Conservation (phyloP, 2,888 invertebrate genomes). For the Dryadula phaetusa region DNA sequence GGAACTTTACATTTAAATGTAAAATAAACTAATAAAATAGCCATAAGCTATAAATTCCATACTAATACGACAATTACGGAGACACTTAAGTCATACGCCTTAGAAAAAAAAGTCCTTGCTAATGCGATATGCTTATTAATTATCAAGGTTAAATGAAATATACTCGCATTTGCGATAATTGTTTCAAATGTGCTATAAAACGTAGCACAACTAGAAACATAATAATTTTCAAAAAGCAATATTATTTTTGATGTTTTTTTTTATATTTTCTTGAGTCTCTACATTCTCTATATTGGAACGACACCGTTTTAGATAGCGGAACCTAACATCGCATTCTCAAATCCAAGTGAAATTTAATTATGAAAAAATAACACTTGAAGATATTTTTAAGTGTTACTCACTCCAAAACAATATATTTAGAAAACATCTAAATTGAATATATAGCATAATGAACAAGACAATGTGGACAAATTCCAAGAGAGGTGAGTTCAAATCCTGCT, state of each 20-base stretch:
- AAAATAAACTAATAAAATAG: conserved; percentile 10
- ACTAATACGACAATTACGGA: not conserved
- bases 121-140: conserved; percentile 9
- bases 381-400: too few relatives aligned
- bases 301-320: too few relatives aligned
- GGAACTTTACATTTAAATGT: conserved; percentile 2
- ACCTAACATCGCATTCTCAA: too few relatives aligned
- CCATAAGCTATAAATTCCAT: conserved; percentile 18
- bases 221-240: too few relatives aligned
- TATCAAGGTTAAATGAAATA: conserved; percentile 10
- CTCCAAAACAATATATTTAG: too few relatives aligned
- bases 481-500: too few relatives aligned
- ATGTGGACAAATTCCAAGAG: too few relatives aligned
- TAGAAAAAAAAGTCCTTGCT: conserved; percentile 23
- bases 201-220: not conserved
- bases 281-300: too few relatives aligned
- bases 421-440: too few relatives aligned
- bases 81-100: conserved; percentile 1
- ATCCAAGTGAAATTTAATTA: too few relatives aligned
- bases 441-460: too few relatives aligned
- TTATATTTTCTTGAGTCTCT: not conserved
- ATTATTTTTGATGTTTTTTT: not conserved
- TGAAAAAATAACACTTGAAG: too few relatives aligned
- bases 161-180: conserved; percentile 5
- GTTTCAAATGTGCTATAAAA: conserved; percentile 11